Evolutionary conservation across 1,140 invertebrate species (phyloP), one percentile per base, ranked within the genome.

Genomic region (Mamestra configurata): DNA sequence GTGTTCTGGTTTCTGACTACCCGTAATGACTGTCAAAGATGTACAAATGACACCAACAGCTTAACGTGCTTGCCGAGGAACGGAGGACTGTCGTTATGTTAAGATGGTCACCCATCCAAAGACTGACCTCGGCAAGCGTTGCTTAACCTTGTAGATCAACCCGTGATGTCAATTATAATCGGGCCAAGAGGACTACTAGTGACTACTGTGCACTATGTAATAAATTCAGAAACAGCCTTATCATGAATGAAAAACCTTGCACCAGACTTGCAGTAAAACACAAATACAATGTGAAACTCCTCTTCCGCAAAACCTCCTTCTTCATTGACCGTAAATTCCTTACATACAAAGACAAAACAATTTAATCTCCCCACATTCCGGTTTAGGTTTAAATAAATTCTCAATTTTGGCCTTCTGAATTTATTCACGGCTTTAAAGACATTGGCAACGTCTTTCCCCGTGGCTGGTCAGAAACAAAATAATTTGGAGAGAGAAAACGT

Each of bases 391-490:
- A 68, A 70, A 70, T 70, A 70, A 70, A 70, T 70, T 49, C 66
- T 27, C 66, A 70, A 70, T 46, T 70, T 70, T 24, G 22, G 66
- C 13, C 22, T 49, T 37, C 22, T 49, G 40, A 70, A 70, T 53
- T 51, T 51, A 71, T 71, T 71, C 68, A 71, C 68, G 13, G 20
- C 53, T 71, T 71, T 37, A 70, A 70, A 70, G 66, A 71, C 68
- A 53, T 35, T 18, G 40, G 27, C 24, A 35, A 66, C 68, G 22
- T 71, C 49, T 51, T 71, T 27, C 53, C 68, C 68, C 68, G 46
- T 11, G 27, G 49, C 18, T 71, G 68, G 68, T 57, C 71, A 73
- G 55, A 40, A 73, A 73, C 71, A 73, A 73, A 73, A 73, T 73
- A 73, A 55, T 73, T 57, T 53, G 24, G 49, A 73, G 53, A 2